Percentiles rank a stretch among this genome's conserved stretches.
phyloP scores from a whole-genome alignment of 2,797 vertebrate genomes.

The Erpetoichthys calabaricus region DNA sequence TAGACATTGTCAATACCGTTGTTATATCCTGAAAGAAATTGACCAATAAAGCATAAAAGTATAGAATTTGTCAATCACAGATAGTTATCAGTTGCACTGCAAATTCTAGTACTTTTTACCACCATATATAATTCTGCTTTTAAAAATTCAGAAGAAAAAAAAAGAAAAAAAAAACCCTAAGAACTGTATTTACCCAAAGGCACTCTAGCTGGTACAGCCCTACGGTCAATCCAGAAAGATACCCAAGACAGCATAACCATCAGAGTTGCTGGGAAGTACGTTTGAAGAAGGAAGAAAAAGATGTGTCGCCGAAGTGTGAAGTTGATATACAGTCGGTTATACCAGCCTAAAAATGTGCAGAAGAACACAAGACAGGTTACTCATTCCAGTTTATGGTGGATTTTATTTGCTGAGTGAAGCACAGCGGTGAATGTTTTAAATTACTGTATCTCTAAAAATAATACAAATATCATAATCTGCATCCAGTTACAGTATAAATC shows the following conservation, averaged over 20 bases:
- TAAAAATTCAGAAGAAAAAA: too few species aligned
- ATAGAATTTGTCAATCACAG: background rate
- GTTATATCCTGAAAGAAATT: slow-evolving; percentile 52
- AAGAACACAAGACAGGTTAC: slow-evolving; percentile 7
- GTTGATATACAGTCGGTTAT: slow-evolving; percentile 66
- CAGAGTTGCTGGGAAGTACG: slow-evolving; percentile 62
- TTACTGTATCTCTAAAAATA: too few species aligned
- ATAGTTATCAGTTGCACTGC: too few species aligned
- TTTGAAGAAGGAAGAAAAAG: slow-evolving; percentile 69
- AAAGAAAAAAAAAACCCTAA: too few species aligned
- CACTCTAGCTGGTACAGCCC: slow-evolving; percentile 64
- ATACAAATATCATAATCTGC: too few species aligned
- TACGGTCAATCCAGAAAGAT: slow-evolving; percentile 66
- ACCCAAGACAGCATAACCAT: slow-evolving; percentile 75
- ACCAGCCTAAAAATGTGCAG: slow-evolving; percentile 49
- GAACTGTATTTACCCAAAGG: slow-evolving; percentile 56
- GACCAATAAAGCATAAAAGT: background rate
- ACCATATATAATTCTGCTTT: too few species aligned
- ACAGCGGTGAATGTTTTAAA: too few species aligned
- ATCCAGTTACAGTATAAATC: too few species aligned
- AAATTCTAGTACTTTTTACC: too few species aligned
- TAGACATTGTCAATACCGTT: slow-evolving; percentile 84
- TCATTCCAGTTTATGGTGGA: background rate
- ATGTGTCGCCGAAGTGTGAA: slow-evolving; percentile 65
- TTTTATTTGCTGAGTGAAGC: too few species aligned